Conservation (phyloP, 2,113 vertebrate species). For the pig (Sus scrofa) region DNA sequence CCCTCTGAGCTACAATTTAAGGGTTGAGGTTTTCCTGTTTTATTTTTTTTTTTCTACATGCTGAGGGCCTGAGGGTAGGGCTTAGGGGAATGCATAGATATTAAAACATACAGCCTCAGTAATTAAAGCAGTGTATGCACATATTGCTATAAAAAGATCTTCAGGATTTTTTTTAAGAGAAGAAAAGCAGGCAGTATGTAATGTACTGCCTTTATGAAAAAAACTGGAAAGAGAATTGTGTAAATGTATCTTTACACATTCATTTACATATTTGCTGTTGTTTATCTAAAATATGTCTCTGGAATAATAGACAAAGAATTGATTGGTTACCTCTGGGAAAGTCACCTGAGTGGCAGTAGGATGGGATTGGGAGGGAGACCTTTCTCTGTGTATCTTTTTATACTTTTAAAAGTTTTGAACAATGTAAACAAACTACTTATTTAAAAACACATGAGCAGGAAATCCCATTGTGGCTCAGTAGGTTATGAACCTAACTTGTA, state of each 20-base stretch:
- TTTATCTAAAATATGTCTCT: slow-evolving; percentile 15
- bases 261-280: slow-evolving; percentile 20
- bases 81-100: background rate
- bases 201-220: slow-evolving; percentile 43
- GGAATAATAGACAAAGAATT: background rate
- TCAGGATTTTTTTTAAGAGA: slow-evolving; percentile 24
- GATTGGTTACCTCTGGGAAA: slow-evolving; percentile 16
- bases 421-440: background rate
- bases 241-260: slow-evolving; percentile 38
- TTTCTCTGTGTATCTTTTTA: slow-evolving; percentile 23
- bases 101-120: slow-evolving; percentile 34
- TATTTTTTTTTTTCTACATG: background rate
- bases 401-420: slow-evolving; percentile 51
- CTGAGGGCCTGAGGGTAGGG: background rate
- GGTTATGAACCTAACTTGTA: no score
- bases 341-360: background rate
- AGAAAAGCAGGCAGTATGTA: slow-evolving; percentile 2
- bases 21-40: slow-evolving; percentile 8
- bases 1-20: slow-evolving; percentile 36
- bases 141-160: background rate
- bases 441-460: background rate
- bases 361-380: background rate
- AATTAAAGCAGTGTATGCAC: background rate
- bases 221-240: background rate
- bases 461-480: no score